Base-by-base conservation (phyloP, 2,888 invertebrate genomes). In the Amorpha juglandis region DNA sequence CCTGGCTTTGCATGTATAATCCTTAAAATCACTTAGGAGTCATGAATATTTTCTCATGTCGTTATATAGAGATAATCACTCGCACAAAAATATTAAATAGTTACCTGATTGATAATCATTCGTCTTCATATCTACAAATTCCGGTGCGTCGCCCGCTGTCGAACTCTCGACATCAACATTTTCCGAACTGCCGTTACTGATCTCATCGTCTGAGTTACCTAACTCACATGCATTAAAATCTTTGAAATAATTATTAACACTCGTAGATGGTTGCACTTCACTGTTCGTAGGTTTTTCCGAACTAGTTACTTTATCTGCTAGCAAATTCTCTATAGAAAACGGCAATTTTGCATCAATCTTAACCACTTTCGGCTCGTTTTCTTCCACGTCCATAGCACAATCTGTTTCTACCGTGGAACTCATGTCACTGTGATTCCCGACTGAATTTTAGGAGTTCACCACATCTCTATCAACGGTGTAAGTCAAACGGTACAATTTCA, bases 101-200 rank as follows among this genome's bases (percentile, higher is more conserved):
- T 69, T 78, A 91, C 92, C 92, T 88, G 92, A 82, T 82, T 87
- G 89, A 81, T 87, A 92, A 79, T 90, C 91, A 77, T 82, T 66
- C 33, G 83, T 74, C 69, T 84, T 87, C 11, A 77, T 69, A 62
- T 84, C 87, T 14, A 77, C 67, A 65, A 83, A 86, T 68, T 91
- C 91, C n/a, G 84, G 84, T 63, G 78, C 79, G 73, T 90, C 92
- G 4, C 77, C 82, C 12, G 78, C 80, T 3, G 83, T 83, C 0
- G 91, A 87, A 47, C 87, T 85, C 63, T 92, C 92, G 9, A 92
- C 92, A 64, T 92, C 92, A 0, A 92, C 87, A 63, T 87, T 86
- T 67, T 92, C 91, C 0, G 92, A 92, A 65, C 85, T 80, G 50
- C 81, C 78, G 33, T 83, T 86, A 27, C 83, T 86, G n/a, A 72